Conservation (phyloP, 2,797 vertebrate genomes). For the Streptopelia turtur region DNA sequence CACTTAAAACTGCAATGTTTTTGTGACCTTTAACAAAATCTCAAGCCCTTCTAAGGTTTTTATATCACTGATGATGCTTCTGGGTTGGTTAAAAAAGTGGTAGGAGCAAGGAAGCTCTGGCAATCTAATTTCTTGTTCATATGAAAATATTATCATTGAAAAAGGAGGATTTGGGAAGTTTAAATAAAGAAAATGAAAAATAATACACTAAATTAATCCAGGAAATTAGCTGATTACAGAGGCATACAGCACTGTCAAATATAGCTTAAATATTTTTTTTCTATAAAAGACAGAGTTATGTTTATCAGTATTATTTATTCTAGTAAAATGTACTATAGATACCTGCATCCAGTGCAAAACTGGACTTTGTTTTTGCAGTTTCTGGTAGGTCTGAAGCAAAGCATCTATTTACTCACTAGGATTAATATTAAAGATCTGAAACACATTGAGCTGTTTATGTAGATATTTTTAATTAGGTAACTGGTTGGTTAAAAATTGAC, state of each 20-base stretch:
- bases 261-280: neutral
- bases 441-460: neutral
- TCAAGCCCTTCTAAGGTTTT: neutral
- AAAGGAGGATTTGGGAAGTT: neutral
- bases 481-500: constrained; percentile 13
- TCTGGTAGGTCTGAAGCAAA: neutral
- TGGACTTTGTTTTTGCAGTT: neutral
- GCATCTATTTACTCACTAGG: neutral
- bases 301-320: neutral
- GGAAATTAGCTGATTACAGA: neutral
- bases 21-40: neutral
- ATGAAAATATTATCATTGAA: neutral
- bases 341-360: neutral
- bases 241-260: neutral
- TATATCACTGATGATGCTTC: neutral
- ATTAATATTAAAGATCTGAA: neutral
- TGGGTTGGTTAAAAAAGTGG: neutral
- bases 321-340: neutral
- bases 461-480: neutral
- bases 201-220: neutral
- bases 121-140: neutral
- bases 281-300: neutral
- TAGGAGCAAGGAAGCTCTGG: neutral
- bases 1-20: neutral
- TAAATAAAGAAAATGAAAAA: neutral